Conservation (phyloP, 2,113 vertebrate species). For the Telmatochromis sp. region DNA sequence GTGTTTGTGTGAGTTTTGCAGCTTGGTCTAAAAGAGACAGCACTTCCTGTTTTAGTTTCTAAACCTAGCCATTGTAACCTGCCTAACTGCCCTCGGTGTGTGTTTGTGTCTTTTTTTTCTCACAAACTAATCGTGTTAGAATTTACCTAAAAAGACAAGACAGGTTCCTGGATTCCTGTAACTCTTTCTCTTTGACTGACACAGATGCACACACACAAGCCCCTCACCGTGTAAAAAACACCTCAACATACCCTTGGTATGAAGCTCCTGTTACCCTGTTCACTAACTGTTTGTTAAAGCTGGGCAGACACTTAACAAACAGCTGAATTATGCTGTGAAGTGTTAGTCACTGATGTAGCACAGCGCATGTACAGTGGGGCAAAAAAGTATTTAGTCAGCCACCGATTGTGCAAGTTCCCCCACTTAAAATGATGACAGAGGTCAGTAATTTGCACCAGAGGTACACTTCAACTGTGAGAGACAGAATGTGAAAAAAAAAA, state of each 20-base stretch:
- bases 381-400: too few species aligned
- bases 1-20: neutral
- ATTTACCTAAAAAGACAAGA: neutral
- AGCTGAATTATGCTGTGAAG: neutral
- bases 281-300: slow-evolving; percentile 7
- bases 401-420: too few species aligned
- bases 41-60: neutral
- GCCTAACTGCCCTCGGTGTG: slow-evolving; percentile 9
- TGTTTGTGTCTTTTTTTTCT: neutral
- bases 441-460: too few species aligned
- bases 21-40: slow-evolving; percentile 31
- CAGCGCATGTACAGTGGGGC: neutral
- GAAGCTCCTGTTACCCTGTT: neutral
- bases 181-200: neutral
- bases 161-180: neutral
- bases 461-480: too few species aligned
- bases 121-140: slow-evolving; percentile 17
- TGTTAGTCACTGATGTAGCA: neutral
- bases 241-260: neutral
- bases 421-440: too few species aligned
- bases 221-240: neutral
- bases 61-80: slow-evolving; percentile 2
- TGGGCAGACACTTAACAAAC: neutral
- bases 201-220: neutral
- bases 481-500: too few species aligned